Base-by-base conservation (phyloP, 2,888 invertebrate genomes). In the Hydriomena furcata region DNA sequence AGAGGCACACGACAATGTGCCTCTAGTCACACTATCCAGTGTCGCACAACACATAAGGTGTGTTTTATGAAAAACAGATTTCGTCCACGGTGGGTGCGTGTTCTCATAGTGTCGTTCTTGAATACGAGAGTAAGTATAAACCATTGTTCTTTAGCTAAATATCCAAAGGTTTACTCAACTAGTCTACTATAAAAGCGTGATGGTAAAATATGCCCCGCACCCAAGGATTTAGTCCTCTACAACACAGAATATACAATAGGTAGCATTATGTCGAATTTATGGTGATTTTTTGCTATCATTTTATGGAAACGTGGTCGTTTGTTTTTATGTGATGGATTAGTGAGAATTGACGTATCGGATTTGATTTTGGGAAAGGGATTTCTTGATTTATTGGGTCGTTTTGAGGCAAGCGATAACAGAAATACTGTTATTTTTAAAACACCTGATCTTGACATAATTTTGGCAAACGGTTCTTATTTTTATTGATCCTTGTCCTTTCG, bases 311-410 rank as follows among this genome's bases (percentile, higher is more conserved):
- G 47, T 46, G 51, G 65, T 71, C 76, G 73, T 82, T 70, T 71
- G 68, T 73, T 83, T 84, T 84, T 80, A 83, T 82, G 75, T 64
- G 56, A 52, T 54, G 74, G 76, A 77, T 76, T 68, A 68, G 65
- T 41, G 23, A 34, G 36, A 52, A 61, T 40, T 47, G 28, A 47
- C 38, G 52, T 31, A 52, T 54, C 40, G 51, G 44, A 50, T 56
- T 54, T 52, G 30, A 56, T 58, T 54, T 55, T 37, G 36, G 47
- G 44, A 47, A 49, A 50, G 45, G 36, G 37, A 45, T 42, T 52
- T 25, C 11, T 34, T 43, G 43, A 52, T 52, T 47, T 52, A 52
- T 47, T 24, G 11, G 23, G 32, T 31, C 10, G 17, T 37, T 42
- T 36, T 13, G 13, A 11, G 34, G 11, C 1, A 5, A 31, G 23